A percentile compares a stretch with the other conserved stretches of the same genome.
Evolutionary conservation across 2,797 vertebrate species (phyloP).

Genomic region (Sebastes hubbsi): DNA sequence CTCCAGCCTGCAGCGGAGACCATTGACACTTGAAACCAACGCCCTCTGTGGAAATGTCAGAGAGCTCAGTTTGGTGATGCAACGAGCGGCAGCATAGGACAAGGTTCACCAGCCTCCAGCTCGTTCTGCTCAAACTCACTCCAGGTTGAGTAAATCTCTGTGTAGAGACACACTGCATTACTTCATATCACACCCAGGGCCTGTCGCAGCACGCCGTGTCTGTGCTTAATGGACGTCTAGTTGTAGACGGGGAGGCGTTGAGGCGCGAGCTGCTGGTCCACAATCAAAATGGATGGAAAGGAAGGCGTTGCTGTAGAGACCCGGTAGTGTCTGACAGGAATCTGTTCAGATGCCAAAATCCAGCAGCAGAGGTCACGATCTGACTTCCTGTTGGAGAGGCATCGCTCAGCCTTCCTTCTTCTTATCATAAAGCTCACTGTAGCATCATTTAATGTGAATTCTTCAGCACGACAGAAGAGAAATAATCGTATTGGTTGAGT

Average conservation of each 20-base stretch:
- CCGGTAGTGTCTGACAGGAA: not conserved
- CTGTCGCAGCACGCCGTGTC: not conserved
- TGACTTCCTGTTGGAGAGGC: not conserved
- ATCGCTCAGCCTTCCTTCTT: not conserved
- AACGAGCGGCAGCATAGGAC: constrained; percentile 41
- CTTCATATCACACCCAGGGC: not conserved
- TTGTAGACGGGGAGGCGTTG: not conserved
- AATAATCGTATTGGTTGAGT: not conserved
- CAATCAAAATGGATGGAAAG: not conserved
- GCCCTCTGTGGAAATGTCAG: constrained; percentile 77
- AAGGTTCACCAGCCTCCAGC: constrained; percentile 40
- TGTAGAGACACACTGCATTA: not conserved
- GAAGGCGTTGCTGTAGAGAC: constrained; percentile 14
- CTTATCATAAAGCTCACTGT: not conserved
- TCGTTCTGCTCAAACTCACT: not conserved
- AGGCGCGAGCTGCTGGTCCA: not conserved
- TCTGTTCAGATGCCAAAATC: not conserved
- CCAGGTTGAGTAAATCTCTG: not conserved
- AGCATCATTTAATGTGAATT: not conserved
- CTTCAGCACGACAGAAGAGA: not conserved
- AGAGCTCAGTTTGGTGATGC: constrained; percentile 40
- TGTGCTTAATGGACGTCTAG: not conserved
- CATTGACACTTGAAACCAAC: constrained; percentile 48
- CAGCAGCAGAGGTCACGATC: not conserved
- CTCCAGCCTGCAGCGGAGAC: not conserved